phyloP scores from a whole-genome alignment of 2,797 vertebrate genomes.

The Pterois miles region DNA sequence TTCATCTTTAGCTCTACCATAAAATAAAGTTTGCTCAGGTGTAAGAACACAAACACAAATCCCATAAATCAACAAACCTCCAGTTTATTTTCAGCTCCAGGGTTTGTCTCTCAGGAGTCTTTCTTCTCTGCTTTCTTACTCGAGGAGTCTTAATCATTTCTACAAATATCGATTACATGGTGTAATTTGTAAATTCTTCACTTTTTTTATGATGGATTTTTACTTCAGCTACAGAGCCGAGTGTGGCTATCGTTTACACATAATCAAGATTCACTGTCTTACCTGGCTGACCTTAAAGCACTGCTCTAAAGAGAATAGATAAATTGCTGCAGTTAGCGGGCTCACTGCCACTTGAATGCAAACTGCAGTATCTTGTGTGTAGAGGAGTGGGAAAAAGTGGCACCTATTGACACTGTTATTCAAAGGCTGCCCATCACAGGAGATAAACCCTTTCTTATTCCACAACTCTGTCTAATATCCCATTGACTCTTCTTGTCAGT shows the following conservation, averaged over 20 bases:
- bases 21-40: slow-evolving; percentile 31
- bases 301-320: slow-evolving; percentile 60
- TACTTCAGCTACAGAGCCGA: slow-evolving; percentile 22
- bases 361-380: slow-evolving; percentile 43
- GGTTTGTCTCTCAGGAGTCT: slow-evolving; percentile 11
- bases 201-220: slow-evolving; percentile 47
- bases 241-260: slow-evolving; percentile 42
- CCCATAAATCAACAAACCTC: slow-evolving; percentile 25
- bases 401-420: slow-evolving; percentile 59
- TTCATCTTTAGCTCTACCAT: slow-evolving; percentile 6
- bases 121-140: slow-evolving; percentile 9
- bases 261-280: slow-evolving; percentile 55
- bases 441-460: slow-evolving; percentile 51
- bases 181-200: slow-evolving; percentile 32
- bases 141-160: slow-evolving; percentile 18
- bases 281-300: slow-evolving; percentile 68
- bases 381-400: not conserved
- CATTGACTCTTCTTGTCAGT: slow-evolving; percentile 57
- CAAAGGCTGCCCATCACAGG: slow-evolving; percentile 53
- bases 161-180: slow-evolving; percentile 40
- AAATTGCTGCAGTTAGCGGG: slow-evolving; percentile 62
- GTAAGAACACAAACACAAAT: slow-evolving; percentile 12
- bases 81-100: slow-evolving; percentile 27
- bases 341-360: slow-evolving; percentile 60
- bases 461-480: slow-evolving; percentile 38